Base-by-base conservation (phyloP, 1,140 invertebrate genomes). In the Philopotamus ludificatus region DNA sequence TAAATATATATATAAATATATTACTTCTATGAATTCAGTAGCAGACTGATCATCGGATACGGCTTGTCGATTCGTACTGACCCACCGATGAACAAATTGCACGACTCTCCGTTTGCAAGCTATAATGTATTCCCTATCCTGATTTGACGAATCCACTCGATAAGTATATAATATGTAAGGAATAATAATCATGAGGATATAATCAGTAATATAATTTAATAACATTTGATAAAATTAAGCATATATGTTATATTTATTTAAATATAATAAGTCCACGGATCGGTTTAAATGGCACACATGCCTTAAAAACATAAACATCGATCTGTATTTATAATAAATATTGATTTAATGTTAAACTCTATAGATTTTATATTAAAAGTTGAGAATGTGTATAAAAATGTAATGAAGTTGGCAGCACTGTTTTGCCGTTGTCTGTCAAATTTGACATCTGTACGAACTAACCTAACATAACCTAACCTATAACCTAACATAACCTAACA, bases 31-130 rank as follows among this genome's bases (percentile, higher is more conserved):
- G 73, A 92, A 92, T 66, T 84, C 81, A 66, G 85, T 82, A n/a
- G 88, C 85, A 16, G 82, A 82, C 12, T 82, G 79, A 72, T 93
- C 90, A 70, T 90, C 87, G 71, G 89, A 89, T 49, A 92, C 91
- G 0, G 86, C 86, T 68, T 89, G 84, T 1, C 88, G 79, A 12
- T 90, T 85, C 4, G 89, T 84, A 28, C 81, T 84, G 8, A 87
- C 84, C 92, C 92, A 94, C 70, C 86, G 82, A 70, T 89, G 85
- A 25, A 93, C 84, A 78, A 94, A 94, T 66, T 89, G 85, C 22
- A 93, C 84, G 0, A 93, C 90, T 67, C 89, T 82, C 72, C 86
- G 80, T 76, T 91, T 92, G 71, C 87, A 88, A 50, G 86, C 85
- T 59, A 91, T 73, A 15, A 89, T 81, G 74, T 89, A 90, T 67